Evolutionary conservation across 2,113 vertebrate genomes (phyloP).

Genomic region (Mastomys coucha): DNA sequence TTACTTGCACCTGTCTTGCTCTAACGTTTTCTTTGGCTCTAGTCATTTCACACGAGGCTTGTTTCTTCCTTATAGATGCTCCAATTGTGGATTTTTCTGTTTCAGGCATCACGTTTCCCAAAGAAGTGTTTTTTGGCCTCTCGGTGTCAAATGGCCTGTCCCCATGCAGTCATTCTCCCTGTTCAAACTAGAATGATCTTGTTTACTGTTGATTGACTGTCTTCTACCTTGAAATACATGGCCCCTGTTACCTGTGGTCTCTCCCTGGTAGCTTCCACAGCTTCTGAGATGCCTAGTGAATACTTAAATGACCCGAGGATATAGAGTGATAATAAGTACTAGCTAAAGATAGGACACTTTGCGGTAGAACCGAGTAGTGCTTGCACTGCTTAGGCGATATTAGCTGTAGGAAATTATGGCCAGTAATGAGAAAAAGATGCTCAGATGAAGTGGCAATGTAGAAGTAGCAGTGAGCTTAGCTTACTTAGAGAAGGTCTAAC

Average conservation of each 20-base stretch:
- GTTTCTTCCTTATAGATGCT: not conserved
- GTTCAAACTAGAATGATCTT: not conserved
- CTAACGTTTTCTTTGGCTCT: not conserved
- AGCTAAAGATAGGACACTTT: constrained; percentile 48
- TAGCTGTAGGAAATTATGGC: constrained; percentile 38
- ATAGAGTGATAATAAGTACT: not conserved
- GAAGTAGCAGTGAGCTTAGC: not conserved
- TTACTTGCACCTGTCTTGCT: not conserved
- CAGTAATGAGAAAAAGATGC: not conserved
- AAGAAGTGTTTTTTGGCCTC: not conserved
- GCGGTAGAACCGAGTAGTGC: not conserved
- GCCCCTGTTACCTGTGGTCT: not conserved
- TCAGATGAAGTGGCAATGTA: not conserved
- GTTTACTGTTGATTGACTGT: not conserved
- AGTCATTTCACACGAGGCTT: not conserved
- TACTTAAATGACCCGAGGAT: constrained; percentile 36
- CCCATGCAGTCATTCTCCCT: not conserved
- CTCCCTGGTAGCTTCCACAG: not conserved
- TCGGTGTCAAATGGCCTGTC: not conserved
- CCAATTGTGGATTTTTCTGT: not conserved
- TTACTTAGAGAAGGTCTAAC: constrained; percentile 17
- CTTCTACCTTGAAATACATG: not conserved
- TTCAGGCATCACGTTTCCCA: not conserved
- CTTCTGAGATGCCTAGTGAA: constrained; percentile 40
- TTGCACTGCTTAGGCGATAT: not conserved